These are phyloP conservation scores for Drosophila varians DNA, from an alignment of 1,140 invertebrate species.

Conservation along the genomic window DNA sequence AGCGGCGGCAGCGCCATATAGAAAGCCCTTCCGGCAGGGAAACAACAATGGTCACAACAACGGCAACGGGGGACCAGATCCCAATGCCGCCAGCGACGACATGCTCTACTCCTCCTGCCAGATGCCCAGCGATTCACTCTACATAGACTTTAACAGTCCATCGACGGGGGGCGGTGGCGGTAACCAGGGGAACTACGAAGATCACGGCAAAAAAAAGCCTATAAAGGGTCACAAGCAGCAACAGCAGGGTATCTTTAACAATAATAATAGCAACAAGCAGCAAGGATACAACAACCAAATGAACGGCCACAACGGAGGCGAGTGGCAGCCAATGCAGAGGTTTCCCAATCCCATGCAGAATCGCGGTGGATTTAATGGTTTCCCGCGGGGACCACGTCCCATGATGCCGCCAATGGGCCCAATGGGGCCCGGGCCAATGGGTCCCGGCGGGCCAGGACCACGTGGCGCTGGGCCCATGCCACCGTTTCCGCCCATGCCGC, in stretches of 20 bases:
- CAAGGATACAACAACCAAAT: conserved; percentile 31
- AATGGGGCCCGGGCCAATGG: conserved; percentile 29
- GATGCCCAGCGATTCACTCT: conserved; percentile 82
- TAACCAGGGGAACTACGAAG: conserved; percentile 4
- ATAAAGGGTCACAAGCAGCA: conserved; percentile 53
- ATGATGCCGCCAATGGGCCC: conserved; percentile 54
- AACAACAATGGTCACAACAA: conserved; percentile 14
- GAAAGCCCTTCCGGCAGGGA: conserved; percentile 55
- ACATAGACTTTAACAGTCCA: conserved; percentile 79
- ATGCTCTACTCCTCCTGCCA: conserved; percentile 69
- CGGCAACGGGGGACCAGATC: conserved; percentile 6
- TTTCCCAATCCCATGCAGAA: conserved; percentile 50
- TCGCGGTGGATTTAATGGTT: conserved; percentile 37
- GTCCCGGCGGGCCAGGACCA: conserved; percentile 34
- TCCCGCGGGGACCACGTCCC: conserved; percentile 36
- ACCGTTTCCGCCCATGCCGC: conserved; percentile 33
- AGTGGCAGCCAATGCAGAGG: conserved; percentile 48
- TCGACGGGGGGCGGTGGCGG: conserved; percentile 16
- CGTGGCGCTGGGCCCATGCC: conserved; percentile 46
- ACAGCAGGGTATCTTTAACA: conserved; percentile 36
- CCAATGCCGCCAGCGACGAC: conserved; percentile 13
- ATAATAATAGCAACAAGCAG: conserved; percentile 19
- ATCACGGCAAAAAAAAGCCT: conserved; percentile 57
- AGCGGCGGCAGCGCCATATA: conserved; percentile 58
- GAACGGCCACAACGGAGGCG: conserved; percentile 41